Base-by-base conservation (phyloP, 2,888 invertebrate species). In the Ophraella communa region DNA sequence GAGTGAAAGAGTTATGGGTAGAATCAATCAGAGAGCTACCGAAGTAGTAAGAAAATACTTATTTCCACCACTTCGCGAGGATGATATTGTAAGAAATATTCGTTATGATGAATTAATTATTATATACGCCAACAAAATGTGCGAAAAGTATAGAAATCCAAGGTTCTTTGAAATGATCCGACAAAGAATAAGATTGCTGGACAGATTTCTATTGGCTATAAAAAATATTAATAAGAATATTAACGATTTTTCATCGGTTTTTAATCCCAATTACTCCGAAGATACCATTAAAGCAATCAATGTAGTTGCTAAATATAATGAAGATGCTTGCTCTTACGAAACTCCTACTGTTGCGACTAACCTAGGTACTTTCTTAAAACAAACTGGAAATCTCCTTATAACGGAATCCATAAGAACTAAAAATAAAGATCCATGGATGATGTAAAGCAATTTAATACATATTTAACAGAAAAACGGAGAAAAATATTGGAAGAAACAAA, bases 81-180 rank as follows among this genome's bases (percentile, higher is more conserved):
- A 62, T 39, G 47, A 49, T 18, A 18, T 62, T 14, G 11, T 24
- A 3, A 55, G 49, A 47, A 4, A 23, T 2, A 62, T 62, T 14
- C 47, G 62, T 55, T 62, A 30, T 33, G 57, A 49, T 33, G 49
- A 57, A 47, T 8, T 56, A 3, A 17, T 56, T 0, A 56, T 56
- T 14, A 52, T 52, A 23, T 61, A 24, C 21, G 55, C 55, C 1
- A 55, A 62, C 24, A 60, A 52, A 62, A 62, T 55, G 62, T 54
- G 54, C 10, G 51, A 42, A 42, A 63, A 65, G 39, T 70, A 71
- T 55, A 55, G 58, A 62, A 39, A 66, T 27, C 18, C 35, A 1
- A 67, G 67, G 39, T 65, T 73, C 53, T 60, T 66, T 23, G 55
- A 69, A 5, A 67, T 72, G 69, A 71, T 72, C 23, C 49, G 72